Conservation (phyloP, 1,140 invertebrate species). For the Drosophila littoralis region DNA sequence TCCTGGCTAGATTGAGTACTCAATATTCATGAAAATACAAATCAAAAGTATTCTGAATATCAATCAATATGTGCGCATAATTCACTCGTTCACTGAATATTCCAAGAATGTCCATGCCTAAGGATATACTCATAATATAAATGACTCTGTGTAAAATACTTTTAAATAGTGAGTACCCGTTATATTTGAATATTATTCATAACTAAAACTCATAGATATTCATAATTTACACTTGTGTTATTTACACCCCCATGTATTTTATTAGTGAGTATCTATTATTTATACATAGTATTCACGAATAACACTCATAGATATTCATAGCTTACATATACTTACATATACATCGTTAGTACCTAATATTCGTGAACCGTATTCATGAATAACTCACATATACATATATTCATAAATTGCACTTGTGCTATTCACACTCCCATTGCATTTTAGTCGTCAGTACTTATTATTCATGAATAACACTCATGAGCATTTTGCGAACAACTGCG, state of each 20-base stretch:
- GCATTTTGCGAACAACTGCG: neutral
- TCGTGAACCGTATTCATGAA: neutral
- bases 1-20: too few species aligned
- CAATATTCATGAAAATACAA: too few species aligned
- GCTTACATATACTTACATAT: too few species aligned
- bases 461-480: slow-evolving; percentile 8
- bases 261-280: too few species aligned
- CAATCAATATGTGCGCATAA: neutral
- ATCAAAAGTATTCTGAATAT: too few species aligned
- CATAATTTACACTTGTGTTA: neutral
- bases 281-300: neutral
- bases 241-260: neutral
- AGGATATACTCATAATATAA: too few species aligned
- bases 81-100: neutral
- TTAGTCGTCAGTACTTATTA: neutral
- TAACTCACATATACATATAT: neutral
- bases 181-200: too few species aligned
- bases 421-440: neutral
- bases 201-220: neutral
- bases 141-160: too few species aligned
- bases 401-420: neutral
- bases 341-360: too few species aligned
- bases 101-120: neutral
- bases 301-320: neutral
- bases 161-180: too few species aligned